A percentile compares a stretch with the other conserved stretches of the same genome.
phyloP scores from a whole-genome alignment of 2,113 vertebrate genomes.

The Gracilinanus agilis region DNA sequence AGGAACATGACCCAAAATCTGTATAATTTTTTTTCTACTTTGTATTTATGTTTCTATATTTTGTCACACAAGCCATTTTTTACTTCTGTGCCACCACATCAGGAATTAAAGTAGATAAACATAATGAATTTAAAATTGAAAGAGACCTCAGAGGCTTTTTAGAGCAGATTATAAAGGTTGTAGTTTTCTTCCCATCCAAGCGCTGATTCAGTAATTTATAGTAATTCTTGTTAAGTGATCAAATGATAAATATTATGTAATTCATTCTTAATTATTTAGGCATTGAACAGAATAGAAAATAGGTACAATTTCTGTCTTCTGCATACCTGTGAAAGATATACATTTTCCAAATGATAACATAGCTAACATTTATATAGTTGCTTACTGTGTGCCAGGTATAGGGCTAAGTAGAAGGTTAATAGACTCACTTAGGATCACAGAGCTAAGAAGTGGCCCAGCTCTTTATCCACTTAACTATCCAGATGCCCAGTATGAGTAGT shows the following conservation, averaged over 20 bases:
- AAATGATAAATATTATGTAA: background rate
- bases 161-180: background rate
- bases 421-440: background rate
- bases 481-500: too few relatives aligned
- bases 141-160: background rate
- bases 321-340: background rate
- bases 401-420: background rate
- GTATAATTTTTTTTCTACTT: constrained; percentile 19
- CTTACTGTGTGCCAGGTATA: background rate
- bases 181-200: background rate
- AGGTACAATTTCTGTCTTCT: background rate
- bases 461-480: too few relatives aligned
- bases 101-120: constrained; percentile 53
- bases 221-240: background rate
- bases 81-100: constrained; percentile 6
- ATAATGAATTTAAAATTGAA: background rate
- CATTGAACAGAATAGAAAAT: background rate
- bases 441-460: background rate
- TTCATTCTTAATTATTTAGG: background rate
- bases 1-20: constrained; percentile 29
- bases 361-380: background rate
- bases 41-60: constrained; percentile 21
- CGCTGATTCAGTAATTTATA: background rate
- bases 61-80: background rate
- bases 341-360: background rate